phyloP scores from a whole-genome alignment of 2,113 vertebrate genomes.

The Tylochromis polylepis region DNA sequence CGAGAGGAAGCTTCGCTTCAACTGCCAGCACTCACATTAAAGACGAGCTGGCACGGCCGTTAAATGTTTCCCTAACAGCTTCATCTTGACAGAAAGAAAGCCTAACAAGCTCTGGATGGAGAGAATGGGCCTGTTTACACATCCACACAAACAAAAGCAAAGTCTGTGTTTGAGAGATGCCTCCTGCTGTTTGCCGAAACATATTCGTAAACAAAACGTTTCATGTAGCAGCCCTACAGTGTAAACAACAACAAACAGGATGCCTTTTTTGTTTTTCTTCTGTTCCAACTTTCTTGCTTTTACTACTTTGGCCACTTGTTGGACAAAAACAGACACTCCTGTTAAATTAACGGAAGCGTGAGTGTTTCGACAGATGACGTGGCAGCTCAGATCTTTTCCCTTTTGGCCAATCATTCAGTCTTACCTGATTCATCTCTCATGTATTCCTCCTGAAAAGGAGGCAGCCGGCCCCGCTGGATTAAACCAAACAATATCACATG shows the following conservation, averaged over 20 bases:
- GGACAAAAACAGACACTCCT: background rate
- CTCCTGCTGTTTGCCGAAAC: slow-evolving; percentile 20
- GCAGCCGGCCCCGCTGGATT: background rate
- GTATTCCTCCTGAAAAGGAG: background rate
- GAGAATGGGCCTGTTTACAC: background rate
- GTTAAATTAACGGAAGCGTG: slow-evolving; percentile 4
- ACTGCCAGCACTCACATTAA: slow-evolving; percentile 27
- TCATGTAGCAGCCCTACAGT: background rate
- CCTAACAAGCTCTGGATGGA: slow-evolving; percentile 4
- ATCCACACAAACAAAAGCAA: slow-evolving; percentile 15
- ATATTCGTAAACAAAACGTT: background rate
- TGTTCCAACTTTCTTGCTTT: background rate
- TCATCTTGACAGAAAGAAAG: background rate
- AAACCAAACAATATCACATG: background rate
- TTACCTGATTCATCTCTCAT: background rate
- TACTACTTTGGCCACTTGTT: background rate
- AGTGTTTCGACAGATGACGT: slow-evolving; percentile 18
- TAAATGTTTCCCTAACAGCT: slow-evolving; percentile 41
- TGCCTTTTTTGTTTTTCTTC: background rate
- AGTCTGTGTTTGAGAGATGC: background rate
- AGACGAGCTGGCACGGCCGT: background rate
- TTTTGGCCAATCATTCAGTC: background rate
- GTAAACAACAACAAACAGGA: background rate
- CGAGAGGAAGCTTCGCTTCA: background rate
- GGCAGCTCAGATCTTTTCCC: background rate